These are phyloP conservation scores for Porites evermanni DNA, from an alignment of 92 coral and sea anemone genomes.

Conservation along the genomic window DNA sequence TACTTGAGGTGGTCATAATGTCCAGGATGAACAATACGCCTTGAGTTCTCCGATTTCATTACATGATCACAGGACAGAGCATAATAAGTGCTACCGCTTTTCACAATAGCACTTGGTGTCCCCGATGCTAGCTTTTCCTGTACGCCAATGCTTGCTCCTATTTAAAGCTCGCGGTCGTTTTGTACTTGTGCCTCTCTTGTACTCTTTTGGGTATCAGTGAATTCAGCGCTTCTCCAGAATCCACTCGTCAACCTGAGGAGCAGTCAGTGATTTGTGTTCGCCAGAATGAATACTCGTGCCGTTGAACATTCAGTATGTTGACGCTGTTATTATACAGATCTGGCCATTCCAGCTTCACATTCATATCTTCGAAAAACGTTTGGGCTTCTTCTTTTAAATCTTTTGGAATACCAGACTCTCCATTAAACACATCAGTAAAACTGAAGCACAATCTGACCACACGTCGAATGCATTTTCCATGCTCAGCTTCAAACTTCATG, in stretches of 20 bases:
- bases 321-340: background rate
- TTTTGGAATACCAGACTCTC: conserved; percentile 23
- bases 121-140: conserved; percentile 16
- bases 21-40: conserved; percentile 17
- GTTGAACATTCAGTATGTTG: background rate
- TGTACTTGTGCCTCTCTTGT: no score
- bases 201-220: background rate
- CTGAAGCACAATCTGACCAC: background rate
- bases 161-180: no score
- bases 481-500: no score
- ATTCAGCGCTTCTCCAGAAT: background rate
- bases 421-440: conserved; percentile 26
- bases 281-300: conserved; percentile 10
- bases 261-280: background rate
- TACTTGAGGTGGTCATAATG: background rate
- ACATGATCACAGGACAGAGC: conserved; percentile 48
- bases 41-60: background rate
- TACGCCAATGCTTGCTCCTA: conserved; percentile 42
- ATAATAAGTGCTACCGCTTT: conserved; percentile 10
- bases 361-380: conserved; percentile 7
- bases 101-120: conserved; percentile 36
- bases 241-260: conserved; percentile 22
- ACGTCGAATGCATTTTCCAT: no score
- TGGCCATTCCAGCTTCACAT: background rate
- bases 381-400: conserved; percentile 4